These are phyloP conservation scores for Drosophila kanekoi DNA, from an alignment of 2,888 invertebrate genomes.

Conservation along the genomic window DNA sequence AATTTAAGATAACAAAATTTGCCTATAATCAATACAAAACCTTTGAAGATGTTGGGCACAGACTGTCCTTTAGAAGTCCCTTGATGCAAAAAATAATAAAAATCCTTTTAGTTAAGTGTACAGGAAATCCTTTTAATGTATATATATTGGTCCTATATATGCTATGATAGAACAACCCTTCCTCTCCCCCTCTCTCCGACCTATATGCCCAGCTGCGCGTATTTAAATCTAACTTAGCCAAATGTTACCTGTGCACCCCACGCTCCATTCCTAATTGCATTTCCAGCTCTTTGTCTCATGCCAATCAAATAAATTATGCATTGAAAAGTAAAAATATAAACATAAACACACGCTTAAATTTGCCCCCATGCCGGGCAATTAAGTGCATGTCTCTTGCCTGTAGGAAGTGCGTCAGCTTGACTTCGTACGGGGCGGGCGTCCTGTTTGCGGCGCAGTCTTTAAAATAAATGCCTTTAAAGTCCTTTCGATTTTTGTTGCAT, in stretches of 20 bases:
- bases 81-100: too few relatives aligned
- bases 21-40: too few relatives aligned
- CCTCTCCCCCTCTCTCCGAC: too few relatives aligned
- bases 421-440: background rate
- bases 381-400: constrained; percentile 23
- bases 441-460: constrained; percentile 7
- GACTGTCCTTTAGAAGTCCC: too few relatives aligned
- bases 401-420: constrained; percentile 6
- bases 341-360: constrained; percentile 48
- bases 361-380: constrained; percentile 55
- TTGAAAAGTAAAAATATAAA: constrained; percentile 43
- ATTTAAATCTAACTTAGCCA: background rate
- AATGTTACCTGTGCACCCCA: background rate
- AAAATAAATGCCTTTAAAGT: constrained; percentile 34
- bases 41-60: too few relatives aligned
- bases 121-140: too few relatives aligned
- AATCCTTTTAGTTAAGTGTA: too few relatives aligned
- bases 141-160: too few relatives aligned
- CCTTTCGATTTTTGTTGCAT: constrained; percentile 32
- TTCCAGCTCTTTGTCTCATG: constrained; percentile 10
- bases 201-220: background rate
- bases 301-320: constrained; percentile 62
- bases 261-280: background rate
- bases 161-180: too few relatives aligned
- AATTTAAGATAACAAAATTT: too few relatives aligned